phyloP scores from a whole-genome alignment of 35 echinoderm and acorn worm species.

The Apostichopus japonicus region DNA sequence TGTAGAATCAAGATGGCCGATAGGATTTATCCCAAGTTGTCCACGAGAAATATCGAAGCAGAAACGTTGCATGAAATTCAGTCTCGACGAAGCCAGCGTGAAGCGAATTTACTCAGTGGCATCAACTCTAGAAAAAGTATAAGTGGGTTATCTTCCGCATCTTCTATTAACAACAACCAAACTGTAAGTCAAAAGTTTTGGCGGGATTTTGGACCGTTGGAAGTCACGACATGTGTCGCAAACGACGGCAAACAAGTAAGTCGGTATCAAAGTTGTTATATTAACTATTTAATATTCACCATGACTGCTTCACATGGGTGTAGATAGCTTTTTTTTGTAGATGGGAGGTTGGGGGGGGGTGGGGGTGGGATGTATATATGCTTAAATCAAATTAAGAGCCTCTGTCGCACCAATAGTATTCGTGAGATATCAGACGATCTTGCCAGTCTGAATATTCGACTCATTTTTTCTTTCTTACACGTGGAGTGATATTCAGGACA shows the following conservation, averaged over 20 bases:
- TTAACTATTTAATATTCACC: no score
- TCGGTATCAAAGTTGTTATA: not conserved
- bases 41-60: conserved; percentile 17
- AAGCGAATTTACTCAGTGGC: not conserved
- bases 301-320: no score
- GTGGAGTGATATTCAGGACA: no score
- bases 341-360: no score
- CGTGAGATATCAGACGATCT: no score
- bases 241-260: conserved; percentile 17
- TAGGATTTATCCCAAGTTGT: not conserved
- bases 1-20: no score
- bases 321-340: no score
- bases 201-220: conserved; percentile 19
- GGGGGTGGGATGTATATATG: no score
- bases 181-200: not conserved
- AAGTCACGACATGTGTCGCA: conserved; percentile 20
- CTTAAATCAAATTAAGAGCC: no score
- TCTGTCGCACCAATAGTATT: no score
- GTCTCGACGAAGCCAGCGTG: not conserved
- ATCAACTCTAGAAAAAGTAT: not conserved
- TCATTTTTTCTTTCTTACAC: no score
- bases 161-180: not conserved
- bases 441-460: no score
- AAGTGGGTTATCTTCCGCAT: not conserved
- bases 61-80: conserved; percentile 8